phyloP scores from a whole-genome alignment of 2,888 invertebrate genomes.

The Escarpia spicata region DNA sequence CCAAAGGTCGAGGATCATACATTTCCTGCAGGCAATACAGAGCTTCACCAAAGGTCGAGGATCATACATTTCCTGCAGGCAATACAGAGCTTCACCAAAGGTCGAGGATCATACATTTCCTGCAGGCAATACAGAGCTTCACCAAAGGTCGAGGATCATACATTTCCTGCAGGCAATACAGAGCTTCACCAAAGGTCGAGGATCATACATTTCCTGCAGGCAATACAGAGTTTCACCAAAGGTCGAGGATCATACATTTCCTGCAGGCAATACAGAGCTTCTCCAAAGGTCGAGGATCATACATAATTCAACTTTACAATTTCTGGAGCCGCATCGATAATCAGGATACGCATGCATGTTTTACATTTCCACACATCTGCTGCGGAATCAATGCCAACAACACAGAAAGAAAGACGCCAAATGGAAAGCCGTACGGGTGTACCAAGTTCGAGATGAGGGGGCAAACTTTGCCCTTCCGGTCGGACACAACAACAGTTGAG shows the following conservation, averaged over 20 bases:
- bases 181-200: too few species aligned
- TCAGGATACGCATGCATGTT: neutral
- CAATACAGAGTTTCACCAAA: too few species aligned
- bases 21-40: too few species aligned
- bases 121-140: too few species aligned
- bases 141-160: too few species aligned
- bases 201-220: too few species aligned
- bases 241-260: neutral
- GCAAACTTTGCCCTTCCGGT: neutral
- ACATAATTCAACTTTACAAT: neutral
- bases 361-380: neutral
- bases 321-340: neutral
- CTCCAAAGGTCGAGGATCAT: neutral
- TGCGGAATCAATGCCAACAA: neutral
- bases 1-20: too few species aligned
- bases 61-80: too few species aligned
- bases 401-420: neutral
- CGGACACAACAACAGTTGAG: neutral
- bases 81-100: too few species aligned
- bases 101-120: too few species aligned
- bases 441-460: neutral
- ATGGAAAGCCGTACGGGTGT: neutral
- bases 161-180: too few species aligned
- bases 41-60: neutral
- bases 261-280: too few species aligned